A percentile compares a stretch with the other conserved stretches of the same genome.
These are phyloP conservation scores for Diacarnus erythraeanus DNA, from an alignment of 37 sponge, comb jelly and placozoan genomes.

Conservation along the genomic window DNA sequence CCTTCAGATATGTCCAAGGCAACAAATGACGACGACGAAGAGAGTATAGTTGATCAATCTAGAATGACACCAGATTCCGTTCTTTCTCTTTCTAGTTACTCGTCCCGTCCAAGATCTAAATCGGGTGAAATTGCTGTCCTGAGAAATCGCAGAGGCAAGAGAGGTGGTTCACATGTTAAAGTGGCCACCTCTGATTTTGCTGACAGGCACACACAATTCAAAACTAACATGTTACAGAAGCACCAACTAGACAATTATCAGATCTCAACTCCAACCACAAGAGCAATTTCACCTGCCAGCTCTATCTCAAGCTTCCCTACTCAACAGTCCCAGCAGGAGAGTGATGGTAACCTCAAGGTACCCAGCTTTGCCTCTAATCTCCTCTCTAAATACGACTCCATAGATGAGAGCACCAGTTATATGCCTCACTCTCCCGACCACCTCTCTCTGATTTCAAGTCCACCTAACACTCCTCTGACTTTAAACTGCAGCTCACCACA, in stretches of 20 bases:
- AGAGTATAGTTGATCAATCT: constrained; percentile 4
- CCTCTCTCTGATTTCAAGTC: constrained; percentile 23
- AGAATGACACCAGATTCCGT: constrained; percentile 34
- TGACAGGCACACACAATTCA: constrained; percentile 47
- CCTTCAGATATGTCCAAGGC: constrained; percentile 6
- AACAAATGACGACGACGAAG: constrained; percentile 6
- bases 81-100: constrained; percentile 1
- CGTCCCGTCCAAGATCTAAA: constrained; percentile 2
- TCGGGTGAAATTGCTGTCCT: constrained; percentile 12
- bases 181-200: constrained; percentile 71
- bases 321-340: background rate
- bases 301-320: background rate
- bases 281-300: constrained; percentile 15
- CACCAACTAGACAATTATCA: constrained; percentile 25
- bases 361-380: background rate
- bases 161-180: constrained; percentile 64
- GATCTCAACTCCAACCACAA: constrained; percentile 13
- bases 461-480: constrained; percentile 47
- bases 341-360: background rate
- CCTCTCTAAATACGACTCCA: constrained; percentile 25
- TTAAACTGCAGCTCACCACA: background rate
- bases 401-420: constrained; percentile 40
- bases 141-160: constrained; percentile 19
- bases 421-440: constrained; percentile 35
- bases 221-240: constrained; percentile 41